phyloP scores from a whole-genome alignment of 2,113 vertebrate genomes.

The Rutilus rutilus region DNA sequence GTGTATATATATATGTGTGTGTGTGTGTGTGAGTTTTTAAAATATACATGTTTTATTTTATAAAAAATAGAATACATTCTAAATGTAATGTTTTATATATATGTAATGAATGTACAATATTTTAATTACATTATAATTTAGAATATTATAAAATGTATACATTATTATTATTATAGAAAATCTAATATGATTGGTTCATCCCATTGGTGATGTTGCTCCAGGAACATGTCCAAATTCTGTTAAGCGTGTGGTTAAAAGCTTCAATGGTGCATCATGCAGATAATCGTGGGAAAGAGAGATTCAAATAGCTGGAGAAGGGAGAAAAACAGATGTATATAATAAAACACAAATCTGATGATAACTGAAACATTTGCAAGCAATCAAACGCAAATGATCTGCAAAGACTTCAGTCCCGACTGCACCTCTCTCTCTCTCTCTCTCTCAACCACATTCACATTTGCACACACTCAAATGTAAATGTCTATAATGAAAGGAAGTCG shows the following conservation, averaged over 20 bases:
- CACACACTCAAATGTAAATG: background rate
- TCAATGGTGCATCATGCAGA: background rate
- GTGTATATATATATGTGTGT: too few species aligned
- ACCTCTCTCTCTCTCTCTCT: background rate
- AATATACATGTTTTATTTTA: too few species aligned
- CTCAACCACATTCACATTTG: constrained; percentile 24
- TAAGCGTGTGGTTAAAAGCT: background rate
- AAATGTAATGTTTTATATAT: too few species aligned
- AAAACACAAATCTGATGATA: background rate
- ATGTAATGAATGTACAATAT: background rate
- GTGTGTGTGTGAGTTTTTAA: too few species aligned
- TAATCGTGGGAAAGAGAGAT: background rate
- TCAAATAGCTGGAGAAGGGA: background rate
- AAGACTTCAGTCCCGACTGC: background rate
- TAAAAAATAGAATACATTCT: too few species aligned
- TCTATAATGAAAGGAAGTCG: constrained; percentile 52
- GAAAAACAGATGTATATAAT: background rate
- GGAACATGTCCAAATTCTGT: background rate
- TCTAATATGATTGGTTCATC: background rate
- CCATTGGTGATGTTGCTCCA: background rate
- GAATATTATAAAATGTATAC: background rate
- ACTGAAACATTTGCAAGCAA: constrained; percentile 16
- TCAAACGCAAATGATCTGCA: constrained; percentile 19
- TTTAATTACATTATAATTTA: background rate
- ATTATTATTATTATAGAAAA: background rate